phyloP scores from a whole-genome alignment of 2,113 vertebrate species.

The Paradisaea rubra region DNA sequence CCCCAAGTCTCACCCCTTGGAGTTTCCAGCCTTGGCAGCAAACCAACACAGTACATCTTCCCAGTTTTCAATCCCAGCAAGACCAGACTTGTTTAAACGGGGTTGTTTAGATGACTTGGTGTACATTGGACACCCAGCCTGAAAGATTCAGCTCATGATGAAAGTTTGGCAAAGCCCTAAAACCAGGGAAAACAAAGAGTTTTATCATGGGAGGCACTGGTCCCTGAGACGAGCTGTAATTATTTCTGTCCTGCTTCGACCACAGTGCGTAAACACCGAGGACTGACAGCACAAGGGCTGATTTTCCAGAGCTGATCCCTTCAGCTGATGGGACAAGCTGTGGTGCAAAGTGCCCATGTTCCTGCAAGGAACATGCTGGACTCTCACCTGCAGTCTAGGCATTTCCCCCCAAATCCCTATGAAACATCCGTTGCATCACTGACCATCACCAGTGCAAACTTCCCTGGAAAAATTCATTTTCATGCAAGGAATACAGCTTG shows the following conservation, averaged over 20 bases:
- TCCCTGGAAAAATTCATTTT: background rate
- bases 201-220: background rate
- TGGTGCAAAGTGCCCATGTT: background rate
- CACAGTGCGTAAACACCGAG: rapidly evolving
- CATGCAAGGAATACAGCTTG: background rate
- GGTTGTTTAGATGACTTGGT: background rate
- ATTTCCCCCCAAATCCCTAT: background rate
- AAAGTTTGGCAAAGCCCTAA: background rate
- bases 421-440: background rate
- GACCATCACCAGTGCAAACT: rapidly evolving
- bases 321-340: rapidly evolving
- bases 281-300: rapidly evolving
- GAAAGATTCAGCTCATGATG: background rate
- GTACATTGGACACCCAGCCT: background rate
- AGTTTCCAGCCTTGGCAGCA: background rate
- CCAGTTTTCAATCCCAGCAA: background rate
- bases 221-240: background rate
- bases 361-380: rapidly evolving
- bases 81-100: background rate
- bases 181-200: background rate
- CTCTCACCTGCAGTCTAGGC: background rate
- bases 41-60: background rate
- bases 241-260: background rate
- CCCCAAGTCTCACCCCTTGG: background rate
- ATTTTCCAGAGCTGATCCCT: background rate